A percentile compares a stretch with the other conserved stretches of the same genome.
Evolutionary conservation across 1,140 invertebrate genomes (phyloP).

Genomic region (Acromyrmex charruanus): DNA sequence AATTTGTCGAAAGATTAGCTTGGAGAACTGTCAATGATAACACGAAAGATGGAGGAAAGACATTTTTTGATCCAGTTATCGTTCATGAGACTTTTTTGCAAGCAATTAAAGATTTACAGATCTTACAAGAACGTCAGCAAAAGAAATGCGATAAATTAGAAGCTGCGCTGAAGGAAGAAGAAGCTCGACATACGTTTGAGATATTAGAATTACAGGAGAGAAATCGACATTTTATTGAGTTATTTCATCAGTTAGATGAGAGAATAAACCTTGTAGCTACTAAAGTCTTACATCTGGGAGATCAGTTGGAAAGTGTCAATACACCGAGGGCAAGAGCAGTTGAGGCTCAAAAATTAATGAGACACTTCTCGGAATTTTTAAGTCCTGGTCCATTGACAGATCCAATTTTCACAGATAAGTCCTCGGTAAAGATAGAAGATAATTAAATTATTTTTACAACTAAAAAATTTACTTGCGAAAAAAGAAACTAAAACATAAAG

Average conservation of each 20-base stretch:
- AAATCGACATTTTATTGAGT: slow-evolving; percentile 94
- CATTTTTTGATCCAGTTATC: slow-evolving; percentile 91
- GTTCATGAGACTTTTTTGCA: slow-evolving; percentile 97
- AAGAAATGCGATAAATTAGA: slow-evolving; percentile 96
- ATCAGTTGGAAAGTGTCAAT: slow-evolving; percentile 98
- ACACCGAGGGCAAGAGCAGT: slow-evolving; percentile 96
- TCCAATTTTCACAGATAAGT: slow-evolving; percentile 95
- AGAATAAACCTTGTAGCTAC: slow-evolving; percentile 98
- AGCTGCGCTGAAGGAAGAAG: slow-evolving; percentile 94
- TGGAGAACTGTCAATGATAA: slow-evolving; percentile 96
- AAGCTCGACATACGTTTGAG: slow-evolving; percentile 93
- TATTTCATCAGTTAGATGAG: slow-evolving; percentile 97
- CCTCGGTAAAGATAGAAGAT: slow-evolving; percentile 88
- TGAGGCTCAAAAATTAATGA: slow-evolving; percentile 97
- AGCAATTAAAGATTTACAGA: slow-evolving; percentile 93
- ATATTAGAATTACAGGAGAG: slow-evolving; percentile 94
- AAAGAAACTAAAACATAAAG: no score
- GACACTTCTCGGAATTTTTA: slow-evolving; percentile 97
- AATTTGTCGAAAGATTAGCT: slow-evolving; percentile 98
- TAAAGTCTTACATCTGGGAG: slow-evolving; percentile 98
- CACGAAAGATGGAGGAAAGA: slow-evolving; percentile 89
- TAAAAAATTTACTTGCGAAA: no score
- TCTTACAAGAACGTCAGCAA: slow-evolving; percentile 94
- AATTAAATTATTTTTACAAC: slow-evolving; percentile 21
- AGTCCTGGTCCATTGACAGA: slow-evolving; percentile 94